These are phyloP conservation scores for Puffinus mauretanicus DNA, from an alignment of 2,113 vertebrate genomes.

Conservation along the genomic window DNA sequence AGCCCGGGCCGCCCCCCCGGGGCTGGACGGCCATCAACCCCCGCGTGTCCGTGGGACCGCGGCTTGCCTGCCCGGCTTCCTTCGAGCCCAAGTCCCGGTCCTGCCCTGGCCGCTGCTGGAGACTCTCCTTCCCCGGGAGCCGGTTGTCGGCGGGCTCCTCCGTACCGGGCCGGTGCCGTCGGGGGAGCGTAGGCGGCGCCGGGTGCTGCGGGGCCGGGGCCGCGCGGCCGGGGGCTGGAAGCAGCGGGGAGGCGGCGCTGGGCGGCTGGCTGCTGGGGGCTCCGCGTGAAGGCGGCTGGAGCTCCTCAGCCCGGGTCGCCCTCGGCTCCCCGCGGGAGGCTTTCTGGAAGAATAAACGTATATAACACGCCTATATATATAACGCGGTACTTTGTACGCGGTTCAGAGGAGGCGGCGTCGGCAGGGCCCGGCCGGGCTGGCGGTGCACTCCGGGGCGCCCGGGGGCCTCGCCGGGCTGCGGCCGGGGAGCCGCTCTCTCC, in stretches of 20 bases:
- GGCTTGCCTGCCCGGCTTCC: not conserved
- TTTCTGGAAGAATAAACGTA: not conserved
- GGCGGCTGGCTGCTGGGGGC: too few relatives aligned
- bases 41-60: accelerated
- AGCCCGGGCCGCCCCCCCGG: accelerated
- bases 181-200: not conserved
- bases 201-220: not conserved
- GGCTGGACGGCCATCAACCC: accelerated
- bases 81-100: too few relatives aligned
- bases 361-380: accelerated
- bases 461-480: not conserved
- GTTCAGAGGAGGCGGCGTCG: too few relatives aligned
- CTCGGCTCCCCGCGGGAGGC: not conserved
- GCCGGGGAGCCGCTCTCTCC: too few relatives aligned
- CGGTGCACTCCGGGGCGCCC: not conserved
- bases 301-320: too few relatives aligned
- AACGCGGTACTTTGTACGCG: accelerated
- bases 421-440: not conserved
- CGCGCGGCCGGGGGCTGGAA: not conserved
- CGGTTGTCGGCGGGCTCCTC: not conserved
- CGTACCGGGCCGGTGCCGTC: not conserved
- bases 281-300: not conserved
- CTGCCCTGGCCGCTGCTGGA: not conserved
- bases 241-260: not conserved
- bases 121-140: not conserved